Base-by-base conservation (phyloP, 2,888 invertebrate genomes). In the Agriotes lineatus region DNA sequence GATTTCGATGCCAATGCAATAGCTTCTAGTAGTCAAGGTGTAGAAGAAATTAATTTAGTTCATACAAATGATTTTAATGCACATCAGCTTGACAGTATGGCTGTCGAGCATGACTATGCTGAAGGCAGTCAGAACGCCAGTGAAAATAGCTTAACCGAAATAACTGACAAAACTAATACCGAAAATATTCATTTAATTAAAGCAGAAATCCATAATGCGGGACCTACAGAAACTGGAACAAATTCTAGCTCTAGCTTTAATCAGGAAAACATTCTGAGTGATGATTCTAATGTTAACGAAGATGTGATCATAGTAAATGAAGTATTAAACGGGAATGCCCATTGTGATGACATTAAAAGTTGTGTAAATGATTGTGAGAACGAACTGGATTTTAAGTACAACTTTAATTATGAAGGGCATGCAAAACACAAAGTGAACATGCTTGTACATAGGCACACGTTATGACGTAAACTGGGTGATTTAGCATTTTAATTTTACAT, bases 371-470 rank as follows among this genome's bases (percentile, higher is more conserved):
- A 64, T 64, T 63, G 52, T 48, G 20, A 20, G 37, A 61, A 56
- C 25, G 62, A 63, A 39, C 54, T 63, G 62, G 44, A 54, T 64
- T 60, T 61, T 72, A 77, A 79, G 44, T 79, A 77, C 66, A 81
- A 80, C 39, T 79, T 72, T 67, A 73, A 68, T 65, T 74, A 67
- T 60, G 77, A 75, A 78, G 76, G 79, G 77, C 70, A 78, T 78
- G 72, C 75, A 52, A 82, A 80, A 69, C 75, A 73, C 42, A 82
- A 81, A 74, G 81, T 81, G 62, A 83, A 79, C 76, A 80, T 82
- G 79, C 78, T 83, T 70, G 81, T 83, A 62, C 83, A 84, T 75
- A 82, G 84, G 75, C 84, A 84, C 77, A 84, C 84, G 69, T 84
- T 84, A 84, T 84, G 84, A 84, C 84, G 74, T 71, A 71, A 68